Evolutionary conservation across 2,797 vertebrate genomes (phyloP).

Genomic region (Neomorphus geoffroyi): DNA sequence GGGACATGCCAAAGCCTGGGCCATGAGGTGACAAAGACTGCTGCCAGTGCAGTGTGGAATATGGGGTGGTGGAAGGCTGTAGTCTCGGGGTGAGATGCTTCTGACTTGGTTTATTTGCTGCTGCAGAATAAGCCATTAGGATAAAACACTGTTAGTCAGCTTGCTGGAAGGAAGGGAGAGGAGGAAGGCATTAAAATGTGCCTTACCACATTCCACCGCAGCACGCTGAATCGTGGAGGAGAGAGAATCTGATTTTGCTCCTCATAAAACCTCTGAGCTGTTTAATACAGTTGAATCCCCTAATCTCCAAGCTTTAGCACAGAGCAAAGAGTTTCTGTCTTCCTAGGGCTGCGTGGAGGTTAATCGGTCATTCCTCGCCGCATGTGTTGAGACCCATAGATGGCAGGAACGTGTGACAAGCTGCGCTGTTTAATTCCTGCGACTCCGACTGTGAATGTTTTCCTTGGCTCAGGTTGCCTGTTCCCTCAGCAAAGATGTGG

Average conservation of each 20-base stretch:
- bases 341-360: neutral
- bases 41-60: fast-evolving
- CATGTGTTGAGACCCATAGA: neutral
- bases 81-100: neutral
- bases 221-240: neutral
- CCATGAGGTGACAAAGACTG: neutral
- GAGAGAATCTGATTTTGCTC: neutral
- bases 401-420: neutral
- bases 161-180: neutral
- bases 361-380: neutral
- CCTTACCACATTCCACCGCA: neutral
- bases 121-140: neutral
- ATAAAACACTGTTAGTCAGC: fast-evolving
- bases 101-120: neutral
- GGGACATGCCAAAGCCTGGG: fast-evolving
- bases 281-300: neutral
- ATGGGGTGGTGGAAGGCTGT: too few relatives aligned
- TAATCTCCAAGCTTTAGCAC: neutral
- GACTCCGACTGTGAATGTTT: neutral
- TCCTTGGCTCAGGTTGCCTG: neutral
- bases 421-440: neutral
- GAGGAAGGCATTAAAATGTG: neutral
- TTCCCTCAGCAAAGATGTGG: neutral
- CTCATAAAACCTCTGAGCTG: neutral
- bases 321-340: neutral